Base-by-base conservation (phyloP, 2,888 invertebrate genomes). In the Ophonus ardosiacus region DNA sequence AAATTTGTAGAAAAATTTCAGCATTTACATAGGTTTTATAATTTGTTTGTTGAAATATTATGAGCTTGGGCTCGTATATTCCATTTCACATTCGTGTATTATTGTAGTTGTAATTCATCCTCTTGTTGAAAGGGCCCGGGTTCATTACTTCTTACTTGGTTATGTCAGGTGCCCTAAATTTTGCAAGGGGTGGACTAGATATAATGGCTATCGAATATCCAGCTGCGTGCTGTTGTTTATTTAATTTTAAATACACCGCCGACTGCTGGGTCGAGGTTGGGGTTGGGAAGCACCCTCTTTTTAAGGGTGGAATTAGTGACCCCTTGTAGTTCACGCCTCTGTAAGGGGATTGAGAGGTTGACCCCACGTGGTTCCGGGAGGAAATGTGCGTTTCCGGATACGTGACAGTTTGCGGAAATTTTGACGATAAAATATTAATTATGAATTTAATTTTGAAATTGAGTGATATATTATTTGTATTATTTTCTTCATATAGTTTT, bases 191-290 rank as follows among this genome's bases (percentile, higher is more conserved):
- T 31, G 85, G 85, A 71, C 24, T 56, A 43, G 18, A 13, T 84
- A 87, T 87, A 87, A 89, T 89, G 87, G 89, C 88, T 89, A 89
- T 89, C 85, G 65, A 88, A 89, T 89, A 89, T 89, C 89, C 90
- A 90, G 89, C 89, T 90, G 89, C 88, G 88, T 87, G 86, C 88
- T 88, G 88, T 88, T 89, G 89, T 89, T 89, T 89, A 88, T 89
- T 90, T 89, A 88, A 89, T 89, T 89, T 89, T 88, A 89, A 89
- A 88, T 88, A 88, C 87, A 87, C 85, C 85, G 78, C 59, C 63
- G 65, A 43, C 18, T 17, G 43, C 61, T 40, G 59, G 17, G 43
- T 24, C 13, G 43, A 51, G 43, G 43, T 51, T 51, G 13, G 43
- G 43, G 43, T 21, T 2, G 43, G 43, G 43, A 15, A 87, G 86